Evolutionary conservation across 2,113 vertebrate genomes (phyloP).

Genomic region (Microcebus griseorufus): DNA sequence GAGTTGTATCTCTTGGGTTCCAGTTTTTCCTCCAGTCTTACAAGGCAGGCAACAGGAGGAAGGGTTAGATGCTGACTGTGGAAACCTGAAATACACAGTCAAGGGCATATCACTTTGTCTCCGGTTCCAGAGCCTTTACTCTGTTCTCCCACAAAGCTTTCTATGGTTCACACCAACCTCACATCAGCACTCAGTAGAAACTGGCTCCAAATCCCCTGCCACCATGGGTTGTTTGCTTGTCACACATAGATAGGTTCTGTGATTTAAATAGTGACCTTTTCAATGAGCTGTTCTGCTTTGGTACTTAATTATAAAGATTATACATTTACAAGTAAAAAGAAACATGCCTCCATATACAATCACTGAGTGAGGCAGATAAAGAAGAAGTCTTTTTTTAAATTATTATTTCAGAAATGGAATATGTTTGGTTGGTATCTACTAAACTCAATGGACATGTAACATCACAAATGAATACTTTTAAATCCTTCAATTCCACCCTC

Average conservation of each 20-base stretch:
- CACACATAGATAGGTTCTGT: neutral
- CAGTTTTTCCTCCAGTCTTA: slow-evolving; percentile 18
- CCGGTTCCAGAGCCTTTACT: neutral
- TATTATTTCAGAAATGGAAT: neutral
- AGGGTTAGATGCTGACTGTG: neutral
- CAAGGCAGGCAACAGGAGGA: neutral
- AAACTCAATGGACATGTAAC: neutral
- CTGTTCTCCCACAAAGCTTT: neutral
- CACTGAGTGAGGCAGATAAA: neutral
- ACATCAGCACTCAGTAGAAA: neutral
- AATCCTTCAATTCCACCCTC: neutral
- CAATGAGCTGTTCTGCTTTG: neutral
- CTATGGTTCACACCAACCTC: neutral
- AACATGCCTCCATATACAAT: neutral
- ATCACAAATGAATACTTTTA: neutral
- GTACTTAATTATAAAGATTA: slow-evolving; percentile 27
- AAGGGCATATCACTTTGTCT: neutral
- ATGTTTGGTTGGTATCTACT: neutral
- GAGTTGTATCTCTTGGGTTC: neutral
- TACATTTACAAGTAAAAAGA: slow-evolving; percentile 33
- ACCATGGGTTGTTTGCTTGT: neutral
- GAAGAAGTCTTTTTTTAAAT: neutral
- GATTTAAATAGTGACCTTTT: slow-evolving; percentile 32
- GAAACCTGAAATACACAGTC: neutral
- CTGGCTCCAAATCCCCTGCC: neutral